These are phyloP conservation scores for Sebastes ruberrimus DNA, from an alignment of 2,797 vertebrate genomes.

Conservation along the genomic window DNA sequence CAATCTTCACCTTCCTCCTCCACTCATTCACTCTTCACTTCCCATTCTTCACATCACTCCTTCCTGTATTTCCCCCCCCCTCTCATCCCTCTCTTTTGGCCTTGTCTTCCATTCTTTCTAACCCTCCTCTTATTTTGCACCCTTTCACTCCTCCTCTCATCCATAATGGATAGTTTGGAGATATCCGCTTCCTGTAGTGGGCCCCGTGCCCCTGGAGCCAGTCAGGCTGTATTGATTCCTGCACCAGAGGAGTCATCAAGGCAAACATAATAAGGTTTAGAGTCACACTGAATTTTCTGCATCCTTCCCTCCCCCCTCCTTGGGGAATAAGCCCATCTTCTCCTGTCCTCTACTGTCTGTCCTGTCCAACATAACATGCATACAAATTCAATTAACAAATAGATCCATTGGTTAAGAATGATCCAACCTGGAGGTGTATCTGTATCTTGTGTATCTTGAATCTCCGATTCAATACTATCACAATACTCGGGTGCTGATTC, in stretches of 20 bases:
- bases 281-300: conserved; percentile 54
- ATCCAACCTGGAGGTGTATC: neutral
- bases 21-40: conserved; percentile 3
- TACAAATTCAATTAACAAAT: conserved; percentile 27
- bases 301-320: neutral
- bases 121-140: neutral
- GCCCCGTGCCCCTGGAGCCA: conserved; percentile 49
- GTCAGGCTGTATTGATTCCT: conserved; percentile 66
- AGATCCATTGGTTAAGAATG: conserved; percentile 5
- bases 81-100: neutral
- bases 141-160: conserved; percentile 49
- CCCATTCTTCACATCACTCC: neutral
- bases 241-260: conserved; percentile 59
- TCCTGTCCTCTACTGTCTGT: conserved; percentile 15
- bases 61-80: neutral
- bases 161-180: conserved; percentile 67
- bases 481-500: too few relatives aligned
- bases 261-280: conserved; percentile 68
- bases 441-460: too few relatives aligned
- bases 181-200: conserved; percentile 62
- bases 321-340: conserved; percentile 21
- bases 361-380: neutral
- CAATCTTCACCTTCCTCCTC: conserved; percentile 17
- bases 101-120: neutral
- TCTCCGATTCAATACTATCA: too few relatives aligned